Evolutionary conservation across 92 coral and sea anemone species (phyloP).

Genomic region (Parazoanthus swiftii): DNA sequence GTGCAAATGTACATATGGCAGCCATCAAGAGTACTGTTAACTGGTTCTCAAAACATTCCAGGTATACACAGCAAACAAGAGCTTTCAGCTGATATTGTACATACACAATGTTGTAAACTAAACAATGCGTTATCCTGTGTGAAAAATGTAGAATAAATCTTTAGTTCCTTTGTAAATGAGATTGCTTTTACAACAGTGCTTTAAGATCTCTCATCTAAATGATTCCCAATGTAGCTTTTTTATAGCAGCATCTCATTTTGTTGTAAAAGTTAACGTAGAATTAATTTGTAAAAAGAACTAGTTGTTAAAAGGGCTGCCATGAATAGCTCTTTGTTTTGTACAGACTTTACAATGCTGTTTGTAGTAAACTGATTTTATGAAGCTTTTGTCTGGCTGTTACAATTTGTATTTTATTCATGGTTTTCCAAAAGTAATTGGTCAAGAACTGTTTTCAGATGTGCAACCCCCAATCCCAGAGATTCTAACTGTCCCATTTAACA

Average conservation of each 20-base stretch:
- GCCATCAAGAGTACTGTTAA: no score
- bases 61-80: no score
- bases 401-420: neutral
- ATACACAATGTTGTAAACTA: no score
- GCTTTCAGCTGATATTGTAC: no score
- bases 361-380: constrained; percentile 30
- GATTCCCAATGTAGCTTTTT: neutral
- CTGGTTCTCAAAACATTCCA: no score
- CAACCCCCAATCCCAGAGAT: no score
- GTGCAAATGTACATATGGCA: no score
- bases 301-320: neutral
- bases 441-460: no score
- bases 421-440: no score
- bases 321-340: constrained; percentile 36
- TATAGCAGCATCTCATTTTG: constrained; percentile 1
- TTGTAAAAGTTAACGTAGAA: neutral
- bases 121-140: no score
- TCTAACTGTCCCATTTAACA: no score
- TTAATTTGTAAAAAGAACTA: constrained; percentile 14
- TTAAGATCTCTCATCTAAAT: neutral
- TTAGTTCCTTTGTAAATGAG: neutral
- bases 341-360: constrained; percentile 22
- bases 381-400: neutral
- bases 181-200: neutral
- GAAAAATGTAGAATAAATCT: neutral